Evolutionary conservation across 2,113 vertebrate species (phyloP), one percentile per base, ranked within the genome.

Genomic region (Microcebus griseorufus): DNA sequence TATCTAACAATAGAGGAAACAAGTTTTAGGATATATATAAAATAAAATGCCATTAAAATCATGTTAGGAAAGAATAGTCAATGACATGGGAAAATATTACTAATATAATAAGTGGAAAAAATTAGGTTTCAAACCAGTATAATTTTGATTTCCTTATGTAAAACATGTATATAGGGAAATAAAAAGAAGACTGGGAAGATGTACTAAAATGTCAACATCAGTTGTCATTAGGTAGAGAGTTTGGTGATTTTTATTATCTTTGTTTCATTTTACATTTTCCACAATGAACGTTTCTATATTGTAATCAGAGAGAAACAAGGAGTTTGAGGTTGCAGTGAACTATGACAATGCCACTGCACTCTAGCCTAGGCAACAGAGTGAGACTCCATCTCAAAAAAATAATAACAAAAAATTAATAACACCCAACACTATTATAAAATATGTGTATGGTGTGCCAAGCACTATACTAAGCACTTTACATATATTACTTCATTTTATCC

Each of bases 261-360:
- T 72, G 45, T 60, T 86, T 80, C 76, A 90, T 55, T 90, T 69
- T 48, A 94, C 18, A 70, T 93, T 93, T 90, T 76, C n/a, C 32
- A 87, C 20, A 82, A 22, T n/a, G 62, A 89, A 34, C 14, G 70
- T 58, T 80, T 82, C 78, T 72, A 18, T 42, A 80, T 32, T 82
- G 12, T 75, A 92, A 39, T 27, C 16, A 79, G 3, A 45, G 45
- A 45, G 45, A 89, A 84, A 13, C 62, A 64, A 13, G 62, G 11
- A 64, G 62, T 29, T 64, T 29, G 11, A 64, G 62, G 23, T 64
- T 64, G 27, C 27, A 64, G 62, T 64, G 62, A 64, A 64, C 27
- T 64, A 64, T 64, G 62, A 29, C 29, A 11, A 64, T 29, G 62
- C 23, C 25, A 29, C 62, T 64, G 9, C 27, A 29, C 10, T 64